These are phyloP conservation scores for Coregonus ussuriensis DNA, from an alignment of 2,797 vertebrate species.

Conservation along the genomic window DNA sequence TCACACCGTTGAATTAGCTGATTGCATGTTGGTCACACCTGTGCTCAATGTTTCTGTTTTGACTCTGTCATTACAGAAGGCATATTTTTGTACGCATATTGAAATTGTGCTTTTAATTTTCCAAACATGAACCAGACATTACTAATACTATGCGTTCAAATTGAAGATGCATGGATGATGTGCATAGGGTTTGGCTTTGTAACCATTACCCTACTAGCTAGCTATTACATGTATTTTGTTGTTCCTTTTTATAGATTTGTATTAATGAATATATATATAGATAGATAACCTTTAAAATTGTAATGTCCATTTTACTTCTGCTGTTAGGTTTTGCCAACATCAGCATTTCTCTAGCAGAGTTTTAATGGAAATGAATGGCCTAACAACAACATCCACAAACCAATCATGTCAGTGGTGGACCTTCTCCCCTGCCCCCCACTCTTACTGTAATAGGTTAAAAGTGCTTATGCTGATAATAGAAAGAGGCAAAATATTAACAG, in stretches of 20 bases:
- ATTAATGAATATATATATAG: no score
- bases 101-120: not conserved
- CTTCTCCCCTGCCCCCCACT: not conserved
- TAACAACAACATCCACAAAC: conserved; percentile 1
- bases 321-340: not conserved
- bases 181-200: not conserved
- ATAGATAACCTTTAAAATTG: no score
- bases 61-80: not conserved
- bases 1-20: not conserved
- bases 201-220: not conserved
- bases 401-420: not conserved
- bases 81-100: not conserved
- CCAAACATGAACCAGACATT: not conserved
- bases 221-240: no score
- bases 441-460: not conserved
- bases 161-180: no score
- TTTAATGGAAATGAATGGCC: not conserved
- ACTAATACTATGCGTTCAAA: no score
- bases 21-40: not conserved
- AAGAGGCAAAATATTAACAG: not conserved
- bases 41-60: not conserved
- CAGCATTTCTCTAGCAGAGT: not conserved
- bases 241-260: no score
- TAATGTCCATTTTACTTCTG: no score
- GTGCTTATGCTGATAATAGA: not conserved